Percentiles rank a stretch among this genome's conserved stretches.
phyloP scores from a whole-genome alignment of 2,797 vertebrate genomes.

The Calcarius lapponicus region DNA sequence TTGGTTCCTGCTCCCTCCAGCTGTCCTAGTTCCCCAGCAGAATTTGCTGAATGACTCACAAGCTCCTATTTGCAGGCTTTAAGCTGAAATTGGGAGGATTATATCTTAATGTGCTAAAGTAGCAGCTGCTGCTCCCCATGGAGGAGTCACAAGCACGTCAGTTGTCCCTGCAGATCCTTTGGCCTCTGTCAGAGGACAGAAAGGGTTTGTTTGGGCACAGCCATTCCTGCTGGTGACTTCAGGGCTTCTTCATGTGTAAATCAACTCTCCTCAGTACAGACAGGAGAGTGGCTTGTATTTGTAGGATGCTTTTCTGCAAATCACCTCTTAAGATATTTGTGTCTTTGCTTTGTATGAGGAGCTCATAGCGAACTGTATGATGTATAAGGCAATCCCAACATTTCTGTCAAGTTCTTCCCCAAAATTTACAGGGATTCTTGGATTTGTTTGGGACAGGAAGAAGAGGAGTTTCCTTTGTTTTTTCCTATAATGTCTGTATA shows the following conservation, averaged over 20 bases:
- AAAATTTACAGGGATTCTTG: neutral
- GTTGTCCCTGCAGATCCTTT: neutral
- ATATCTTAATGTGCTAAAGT: neutral
- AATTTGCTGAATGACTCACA: conserved; percentile 40
- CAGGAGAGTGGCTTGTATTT: neutral
- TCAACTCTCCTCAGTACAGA: neutral
- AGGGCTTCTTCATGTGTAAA: neutral
- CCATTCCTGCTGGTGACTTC: neutral
- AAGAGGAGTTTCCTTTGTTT: neutral
- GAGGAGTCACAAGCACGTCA: neutral
- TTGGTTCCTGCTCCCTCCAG: neutral
- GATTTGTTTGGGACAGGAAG: neutral
- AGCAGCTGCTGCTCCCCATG: neutral
- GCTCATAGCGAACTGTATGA: neutral
- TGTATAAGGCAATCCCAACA: neutral
- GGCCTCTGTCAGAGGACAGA: neutral
- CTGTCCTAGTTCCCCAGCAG: conserved; percentile 29
- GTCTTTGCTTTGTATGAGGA: neutral
- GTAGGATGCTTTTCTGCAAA: neutral
- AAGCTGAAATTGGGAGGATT: conserved; percentile 27
- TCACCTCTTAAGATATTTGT: neutral
- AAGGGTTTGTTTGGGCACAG: neutral
- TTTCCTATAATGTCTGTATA: neutral
- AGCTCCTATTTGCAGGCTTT: conserved; percentile 29
- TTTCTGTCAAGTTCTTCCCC: neutral